phyloP scores from a whole-genome alignment of 1,140 invertebrate genomes.

The Diuraphis noxia region DNA sequence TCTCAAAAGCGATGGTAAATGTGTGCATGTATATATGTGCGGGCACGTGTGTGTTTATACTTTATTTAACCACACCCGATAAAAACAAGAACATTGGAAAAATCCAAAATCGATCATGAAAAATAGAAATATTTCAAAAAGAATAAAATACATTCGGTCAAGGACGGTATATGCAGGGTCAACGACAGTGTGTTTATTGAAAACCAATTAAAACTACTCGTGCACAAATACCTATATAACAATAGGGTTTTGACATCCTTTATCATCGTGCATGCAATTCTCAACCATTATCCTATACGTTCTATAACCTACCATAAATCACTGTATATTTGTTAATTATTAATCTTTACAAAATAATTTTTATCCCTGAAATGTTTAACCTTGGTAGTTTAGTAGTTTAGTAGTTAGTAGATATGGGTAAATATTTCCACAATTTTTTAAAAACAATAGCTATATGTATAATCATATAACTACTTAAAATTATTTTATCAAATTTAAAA shows the following conservation, averaged over 20 bases:
- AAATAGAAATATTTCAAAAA: neutral
- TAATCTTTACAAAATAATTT: neutral
- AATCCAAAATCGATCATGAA: conserved; percentile 11
- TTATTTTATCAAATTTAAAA: too few relatives aligned
- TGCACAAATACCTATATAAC: neutral
- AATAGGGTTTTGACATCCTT: neutral
- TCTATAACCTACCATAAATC: neutral
- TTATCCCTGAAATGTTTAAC: neutral
- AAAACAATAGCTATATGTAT: too few relatives aligned
- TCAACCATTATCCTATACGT: neutral
- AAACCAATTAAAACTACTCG: neutral
- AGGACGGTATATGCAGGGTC: conserved; percentile 4
- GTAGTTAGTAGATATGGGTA: neutral
- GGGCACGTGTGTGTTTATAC: neutral
- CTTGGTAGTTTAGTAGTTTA: too few relatives aligned
- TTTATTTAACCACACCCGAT: conserved; percentile 2
- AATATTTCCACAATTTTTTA: too few relatives aligned
- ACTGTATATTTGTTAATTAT: neutral
- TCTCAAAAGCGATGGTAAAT: neutral
- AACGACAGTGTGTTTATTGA: neutral
- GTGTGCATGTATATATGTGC: neutral
- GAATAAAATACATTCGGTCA: neutral
- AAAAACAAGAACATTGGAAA: neutral
- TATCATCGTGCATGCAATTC: neutral
- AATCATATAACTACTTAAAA: too few relatives aligned